phyloP scores from a whole-genome alignment of 2,113 vertebrate species.

The Vireo altiloquus region DNA sequence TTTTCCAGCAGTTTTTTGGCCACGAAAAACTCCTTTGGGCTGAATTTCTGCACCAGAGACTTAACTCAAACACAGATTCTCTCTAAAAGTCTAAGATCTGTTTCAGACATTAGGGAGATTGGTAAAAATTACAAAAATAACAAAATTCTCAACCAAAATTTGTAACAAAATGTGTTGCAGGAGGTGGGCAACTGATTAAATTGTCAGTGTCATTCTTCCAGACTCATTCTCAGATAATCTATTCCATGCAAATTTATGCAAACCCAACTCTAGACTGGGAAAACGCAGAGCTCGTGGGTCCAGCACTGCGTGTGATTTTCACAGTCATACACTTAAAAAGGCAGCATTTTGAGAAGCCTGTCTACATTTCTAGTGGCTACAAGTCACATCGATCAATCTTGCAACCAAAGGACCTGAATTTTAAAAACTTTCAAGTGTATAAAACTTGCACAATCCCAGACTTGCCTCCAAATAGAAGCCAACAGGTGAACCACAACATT shows the following conservation, averaged over 20 bases:
- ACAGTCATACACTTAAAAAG: background rate
- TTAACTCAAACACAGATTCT: background rate
- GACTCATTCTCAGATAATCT: background rate
- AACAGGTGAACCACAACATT: background rate
- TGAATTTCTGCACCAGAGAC: background rate
- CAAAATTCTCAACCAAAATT: background rate
- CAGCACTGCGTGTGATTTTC: background rate
- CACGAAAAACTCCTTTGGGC: background rate
- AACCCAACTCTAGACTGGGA: background rate
- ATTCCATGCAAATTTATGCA: background rate
- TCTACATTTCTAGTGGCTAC: background rate
- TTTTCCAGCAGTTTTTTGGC: slow-evolving; percentile 8
- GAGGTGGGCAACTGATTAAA: background rate
- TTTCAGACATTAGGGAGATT: background rate
- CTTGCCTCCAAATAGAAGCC: background rate
- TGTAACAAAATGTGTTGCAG: background rate
- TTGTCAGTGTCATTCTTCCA: background rate
- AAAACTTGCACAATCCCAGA: background rate
- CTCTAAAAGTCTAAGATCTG: background rate
- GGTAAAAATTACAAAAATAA: background rate
- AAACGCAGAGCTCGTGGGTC: background rate
- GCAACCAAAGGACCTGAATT: background rate
- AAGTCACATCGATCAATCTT: background rate
- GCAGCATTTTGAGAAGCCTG: background rate
- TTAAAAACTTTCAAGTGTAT: background rate